Evolutionary conservation across 1,140 invertebrate genomes (phyloP).

Genomic region (Hypsibius dujardini): DNA sequence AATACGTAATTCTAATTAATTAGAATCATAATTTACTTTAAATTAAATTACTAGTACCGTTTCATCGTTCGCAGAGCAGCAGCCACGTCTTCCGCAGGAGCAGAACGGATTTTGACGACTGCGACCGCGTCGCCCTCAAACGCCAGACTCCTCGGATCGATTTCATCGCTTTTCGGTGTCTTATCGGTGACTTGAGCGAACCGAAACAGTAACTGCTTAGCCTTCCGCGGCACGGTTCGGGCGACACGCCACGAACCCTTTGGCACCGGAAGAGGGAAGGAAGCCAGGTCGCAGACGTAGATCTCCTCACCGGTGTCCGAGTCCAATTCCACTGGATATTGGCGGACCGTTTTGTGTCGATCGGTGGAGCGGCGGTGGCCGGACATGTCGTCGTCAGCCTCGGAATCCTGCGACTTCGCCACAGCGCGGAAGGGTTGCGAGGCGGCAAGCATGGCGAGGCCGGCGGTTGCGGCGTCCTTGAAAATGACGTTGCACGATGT

Average conservation of each 20-base stretch:
- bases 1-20: no score
- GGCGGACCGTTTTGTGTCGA: not conserved
- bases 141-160: no score
- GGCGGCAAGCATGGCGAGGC: not conserved
- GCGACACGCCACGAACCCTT: not conserved
- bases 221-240: not conserved
- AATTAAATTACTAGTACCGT: no score
- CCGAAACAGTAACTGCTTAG: conserved; percentile 2
- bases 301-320: not conserved
- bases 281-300: not conserved
- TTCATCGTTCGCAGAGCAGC: no score
- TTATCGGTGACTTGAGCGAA: not conserved
- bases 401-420: not conserved
- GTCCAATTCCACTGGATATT: not conserved
- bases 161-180: not conserved
- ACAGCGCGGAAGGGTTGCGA: not conserved
- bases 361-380: not conserved
- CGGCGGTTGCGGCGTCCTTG: not conserved
- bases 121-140: no score
- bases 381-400: not conserved
- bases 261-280: conserved; percentile 4
- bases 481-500: not conserved
- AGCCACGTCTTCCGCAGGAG: no score
- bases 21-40: no score
- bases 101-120: no score